phyloP scores from a whole-genome alignment of 2,113 vertebrate genomes.

The Seriola quinqueradiata region DNA sequence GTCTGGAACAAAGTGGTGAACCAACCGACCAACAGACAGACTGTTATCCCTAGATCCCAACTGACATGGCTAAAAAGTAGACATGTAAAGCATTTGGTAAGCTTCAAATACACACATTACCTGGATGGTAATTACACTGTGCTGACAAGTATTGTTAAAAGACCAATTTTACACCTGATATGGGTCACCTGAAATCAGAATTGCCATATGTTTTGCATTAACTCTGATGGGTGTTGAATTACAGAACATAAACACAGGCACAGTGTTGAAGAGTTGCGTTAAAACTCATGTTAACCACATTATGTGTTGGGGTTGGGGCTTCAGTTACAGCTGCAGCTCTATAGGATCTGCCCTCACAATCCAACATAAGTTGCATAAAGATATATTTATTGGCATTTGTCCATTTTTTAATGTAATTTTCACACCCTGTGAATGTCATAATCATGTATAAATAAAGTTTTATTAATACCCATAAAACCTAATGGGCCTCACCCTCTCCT shows the following conservation, averaged over 20 bases:
- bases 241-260: slow-evolving; percentile 11
- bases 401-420: neutral
- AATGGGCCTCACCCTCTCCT: neutral
- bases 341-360: neutral
- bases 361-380: slow-evolving; percentile 6
- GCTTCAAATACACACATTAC: neutral
- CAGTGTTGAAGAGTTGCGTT: slow-evolving; percentile 17
- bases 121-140: neutral
- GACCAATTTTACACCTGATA: neutral
- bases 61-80: neutral
- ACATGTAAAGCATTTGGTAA: neutral
- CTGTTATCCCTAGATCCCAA: too few relatives aligned
- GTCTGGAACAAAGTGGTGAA: neutral
- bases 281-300: slow-evolving; percentile 3
- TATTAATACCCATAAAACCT: slow-evolving; percentile 16
- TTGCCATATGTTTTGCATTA: slow-evolving; percentile 4
- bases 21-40: too few relatives aligned
- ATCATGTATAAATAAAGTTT: slow-evolving; percentile 17
- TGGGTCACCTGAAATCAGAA: neutral
- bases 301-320: neutral
- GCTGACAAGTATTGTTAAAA: slow-evolving; percentile 12
- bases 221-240: slow-evolving; percentile 11
- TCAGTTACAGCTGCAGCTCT: slow-evolving; percentile 9
- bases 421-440: neutral
- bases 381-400: neutral